Evolutionary conservation across 2,113 vertebrate species (phyloP).

Genomic region (Indicator maculatus): DNA sequence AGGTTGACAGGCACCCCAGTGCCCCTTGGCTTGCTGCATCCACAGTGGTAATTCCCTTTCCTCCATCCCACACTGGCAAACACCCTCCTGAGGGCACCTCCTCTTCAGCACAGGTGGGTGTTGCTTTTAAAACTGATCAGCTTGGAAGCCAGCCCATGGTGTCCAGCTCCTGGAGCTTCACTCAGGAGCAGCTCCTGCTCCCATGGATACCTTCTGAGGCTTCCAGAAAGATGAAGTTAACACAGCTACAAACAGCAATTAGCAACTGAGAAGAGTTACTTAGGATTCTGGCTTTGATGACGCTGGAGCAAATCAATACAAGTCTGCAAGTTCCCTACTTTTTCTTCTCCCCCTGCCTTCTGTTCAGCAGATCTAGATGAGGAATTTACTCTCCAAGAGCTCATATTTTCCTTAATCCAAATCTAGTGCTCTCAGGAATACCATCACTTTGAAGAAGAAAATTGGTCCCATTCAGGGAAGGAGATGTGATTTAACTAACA

Average conservation of each 20-base stretch:
- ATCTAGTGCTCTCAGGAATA: not conserved
- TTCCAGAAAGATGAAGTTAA: not conserved
- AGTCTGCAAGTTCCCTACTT: not conserved
- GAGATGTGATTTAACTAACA: constrained; percentile 12
- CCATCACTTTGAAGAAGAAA: not conserved
- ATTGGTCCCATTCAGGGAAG: not conserved
- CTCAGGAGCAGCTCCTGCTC: not conserved
- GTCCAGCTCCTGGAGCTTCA: not conserved
- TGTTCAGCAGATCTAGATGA: not conserved
- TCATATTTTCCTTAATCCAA: not conserved
- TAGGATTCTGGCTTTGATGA: not conserved
- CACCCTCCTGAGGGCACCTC: no score
- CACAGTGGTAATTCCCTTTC: accelerated
- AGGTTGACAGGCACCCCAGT: accelerated
- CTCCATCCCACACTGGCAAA: accelerated
- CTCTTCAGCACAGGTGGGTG: accelerated
- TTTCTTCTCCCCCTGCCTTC: not conserved
- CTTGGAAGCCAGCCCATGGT: not conserved
- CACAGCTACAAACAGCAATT: not conserved
- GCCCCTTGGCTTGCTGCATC: not conserved
- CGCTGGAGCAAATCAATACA: not conserved
- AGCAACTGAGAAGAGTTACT: not conserved
- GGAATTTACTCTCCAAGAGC: not conserved
- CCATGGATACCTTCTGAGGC: not conserved
- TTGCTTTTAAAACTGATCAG: not conserved